Base-by-base conservation (phyloP, 2,888 invertebrate species). In the Leptopilina myrica region DNA sequence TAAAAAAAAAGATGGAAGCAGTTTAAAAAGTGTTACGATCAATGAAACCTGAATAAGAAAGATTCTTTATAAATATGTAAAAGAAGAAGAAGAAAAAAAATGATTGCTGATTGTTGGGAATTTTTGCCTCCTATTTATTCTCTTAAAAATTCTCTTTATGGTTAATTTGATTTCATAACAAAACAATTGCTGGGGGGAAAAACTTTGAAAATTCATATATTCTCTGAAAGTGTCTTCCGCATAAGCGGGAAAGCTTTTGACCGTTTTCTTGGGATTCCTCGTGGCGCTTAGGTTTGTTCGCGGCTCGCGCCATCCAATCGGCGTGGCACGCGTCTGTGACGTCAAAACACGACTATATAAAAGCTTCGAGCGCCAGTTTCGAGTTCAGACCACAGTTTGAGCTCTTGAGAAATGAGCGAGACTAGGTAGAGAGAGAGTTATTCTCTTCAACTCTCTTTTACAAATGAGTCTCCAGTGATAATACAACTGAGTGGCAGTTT, bases 241-340 rank as follows among this genome's bases (percentile, higher is more conserved):
- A 78, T 65, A 49, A 49, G 76, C 67, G 76, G 77, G 81, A 81
- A 75, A 80, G 81, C 81, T 75, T 79, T 81, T 46, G 64, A 67
- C 79, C 79, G 79, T 80, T 80, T 81, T 79, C 81, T 87, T 86
- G 84, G 85, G 86, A 87, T 86, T 85, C 85, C 85, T 78, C 81
- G 78, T 77, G 81, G 83, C 78, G 69, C 64, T 83, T 76, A 92
- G 92, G 92, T 92, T 92, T 92, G 93, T 87, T 87, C 33, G 49
- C 9, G 87, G 92, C 88, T 77, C 82, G 65, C 49, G 77, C 79
- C 79, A 79, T 75, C 91, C 90, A 89, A 89, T 89, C 84, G 82
- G 77, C 46, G 79, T 12, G 79, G 77, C 84, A 82, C 81, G 80
- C 80, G 79, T 5, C 40, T 53, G 84, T 89, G 90, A 90, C 89